Evolutionary conservation across 2,888 invertebrate genomes (phyloP), one percentile per base, ranked within the genome.

Genomic region (Microctonus hyperodae): DNA sequence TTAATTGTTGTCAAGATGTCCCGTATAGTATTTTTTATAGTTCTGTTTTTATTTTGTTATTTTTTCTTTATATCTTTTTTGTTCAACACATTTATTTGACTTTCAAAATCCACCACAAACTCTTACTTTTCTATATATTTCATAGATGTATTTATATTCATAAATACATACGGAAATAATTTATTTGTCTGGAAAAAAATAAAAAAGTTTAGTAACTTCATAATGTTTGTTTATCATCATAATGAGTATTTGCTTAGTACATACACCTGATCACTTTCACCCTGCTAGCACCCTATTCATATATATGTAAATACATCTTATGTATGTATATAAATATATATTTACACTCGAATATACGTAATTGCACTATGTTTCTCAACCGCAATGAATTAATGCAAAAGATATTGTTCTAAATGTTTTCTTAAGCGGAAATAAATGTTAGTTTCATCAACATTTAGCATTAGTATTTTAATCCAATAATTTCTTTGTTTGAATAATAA

Each of bases 111-210:
- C 65, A 64, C 7, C 44, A 59, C 51, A 55, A 44, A 72, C 73
- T 74, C 74, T 73, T 70, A 70, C 72, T 75, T 73, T 74, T 70
- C 25, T 70, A 67, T 56, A 20, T n/a, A n/a, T n/a, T n/a, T n/a
- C n/a, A n/a, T n/a, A n/a, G n/a, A n/a, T n/a, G n/a, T n/a, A 50
- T 16, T 20, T 51, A 50, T 48, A 33, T 50, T 20, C 37, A 33
- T 50, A 23, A 20, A 51, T 59, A 50, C 57, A 56, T 55, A 53
- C 25, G 51, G 50, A 51, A 58, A 44, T 44, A 7, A 20, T 16
- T 44, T 44, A n/a, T n/a, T 16, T 44, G 7, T 28, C 16, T 7
- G 7, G 7, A 16, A 4, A 16, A 20, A 16, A 44, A 44, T 16
- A 44, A 7, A 44, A 7, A 20, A 6, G 20, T n/a, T 44, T 16